A percentile compares a stretch with the other conserved stretches of the same genome.
phyloP scores from a whole-genome alignment of 2,888 invertebrate genomes.

The Apamea monoglypha region DNA sequence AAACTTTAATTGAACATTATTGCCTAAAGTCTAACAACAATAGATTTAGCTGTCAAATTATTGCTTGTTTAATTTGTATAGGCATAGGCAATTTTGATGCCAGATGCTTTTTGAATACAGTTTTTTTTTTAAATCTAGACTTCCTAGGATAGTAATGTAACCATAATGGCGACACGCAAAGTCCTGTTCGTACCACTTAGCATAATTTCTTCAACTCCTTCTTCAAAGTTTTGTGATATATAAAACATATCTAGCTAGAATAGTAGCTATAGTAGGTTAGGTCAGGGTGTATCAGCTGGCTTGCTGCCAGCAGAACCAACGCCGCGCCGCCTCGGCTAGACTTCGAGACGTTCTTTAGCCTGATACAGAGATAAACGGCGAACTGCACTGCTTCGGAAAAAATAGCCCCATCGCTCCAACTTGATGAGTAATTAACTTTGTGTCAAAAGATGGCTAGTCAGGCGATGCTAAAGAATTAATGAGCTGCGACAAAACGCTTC shows the following conservation, averaged over 20 bases:
- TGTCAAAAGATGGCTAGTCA: conserved; percentile 61
- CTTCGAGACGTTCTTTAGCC: conserved; percentile 70
- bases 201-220: conserved; percentile 22
- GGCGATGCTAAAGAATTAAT: conserved; percentile 49
- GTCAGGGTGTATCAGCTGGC: conserved; percentile 75
- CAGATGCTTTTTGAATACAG: not conserved
- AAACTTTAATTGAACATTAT: conserved; percentile 24
- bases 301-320: conserved; percentile 70
- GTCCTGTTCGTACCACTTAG: not conserved
- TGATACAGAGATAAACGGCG: conserved; percentile 76
- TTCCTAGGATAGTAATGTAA: not conserved
- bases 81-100: not conserved
- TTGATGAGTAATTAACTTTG: conserved; percentile 71
- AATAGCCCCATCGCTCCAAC: conserved; percentile 62
- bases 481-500: conserved; percentile 32
- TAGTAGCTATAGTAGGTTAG: conserved; percentile 62
- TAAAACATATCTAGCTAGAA: conserved; percentile 37
- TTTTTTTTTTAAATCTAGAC: too few species aligned
- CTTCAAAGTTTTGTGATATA: conserved; percentile 45
- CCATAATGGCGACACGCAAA: not conserved
- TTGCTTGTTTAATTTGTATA: conserved; percentile 7
- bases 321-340: conserved; percentile 70
- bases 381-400: conserved; percentile 69
- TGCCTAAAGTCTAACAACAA: conserved; percentile 13
- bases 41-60: conserved; percentile 16